Percentiles rank a stretch among this genome's conserved stretches.
Evolutionary conservation across 2,888 invertebrate species (phyloP).

Genomic region (Drosophila mimetica): DNA sequence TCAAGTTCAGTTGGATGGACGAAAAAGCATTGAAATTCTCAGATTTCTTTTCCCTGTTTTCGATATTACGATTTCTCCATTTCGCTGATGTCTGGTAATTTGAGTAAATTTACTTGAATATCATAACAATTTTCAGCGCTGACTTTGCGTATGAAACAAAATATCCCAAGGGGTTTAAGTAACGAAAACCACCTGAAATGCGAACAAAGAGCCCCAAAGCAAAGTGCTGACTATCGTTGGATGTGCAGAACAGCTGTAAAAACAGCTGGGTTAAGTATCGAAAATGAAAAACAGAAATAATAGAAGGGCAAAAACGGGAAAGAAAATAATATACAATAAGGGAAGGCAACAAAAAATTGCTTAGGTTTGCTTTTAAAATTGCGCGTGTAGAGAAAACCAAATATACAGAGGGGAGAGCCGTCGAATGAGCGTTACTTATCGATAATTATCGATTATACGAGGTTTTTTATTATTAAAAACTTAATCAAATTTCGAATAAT

Average conservation of each 20-base stretch:
- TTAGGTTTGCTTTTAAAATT: neutral
- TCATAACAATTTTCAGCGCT: constrained; percentile 4
- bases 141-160: constrained; percentile 27
- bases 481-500: no score
- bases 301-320: neutral
- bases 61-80: neutral
- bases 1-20: neutral
- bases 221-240: constrained; percentile 44
- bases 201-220: neutral
- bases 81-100: constrained; percentile 16
- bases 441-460: neutral
- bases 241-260: constrained; percentile 60
- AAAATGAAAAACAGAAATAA: constrained; percentile 7
- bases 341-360: neutral
- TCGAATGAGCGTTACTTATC: neutral
- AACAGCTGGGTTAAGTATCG: constrained; percentile 51
- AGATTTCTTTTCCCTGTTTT: neutral
- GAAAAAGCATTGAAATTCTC: neutral
- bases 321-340: no score
- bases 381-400: neutral
- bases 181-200: constrained; percentile 1
- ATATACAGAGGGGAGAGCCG: neutral
- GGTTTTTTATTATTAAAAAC: no score
- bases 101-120: neutral
- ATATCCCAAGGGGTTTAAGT: constrained; percentile 13